Evolutionary conservation across 2,888 invertebrate species (phyloP), one percentile per base, ranked within the genome.

Genomic region (Atethmia centrago): DNA sequence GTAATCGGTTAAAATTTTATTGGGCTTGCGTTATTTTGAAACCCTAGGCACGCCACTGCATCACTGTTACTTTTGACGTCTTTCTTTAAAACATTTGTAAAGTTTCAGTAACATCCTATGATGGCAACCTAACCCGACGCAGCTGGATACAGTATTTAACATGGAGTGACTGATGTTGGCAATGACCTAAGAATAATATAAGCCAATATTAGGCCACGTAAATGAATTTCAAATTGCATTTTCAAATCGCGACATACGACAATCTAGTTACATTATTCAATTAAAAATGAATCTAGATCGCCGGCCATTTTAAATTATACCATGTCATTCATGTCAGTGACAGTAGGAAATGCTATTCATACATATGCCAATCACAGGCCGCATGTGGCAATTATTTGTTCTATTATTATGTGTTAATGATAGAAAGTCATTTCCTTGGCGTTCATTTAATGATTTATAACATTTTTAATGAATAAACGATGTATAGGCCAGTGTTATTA

Each of bases 231-330:
- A 47, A 66, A 67, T 67, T 64, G 10, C n/a, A 66, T 49, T 76
- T 66, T 53, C 2, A 49, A 58, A 45, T 36, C 21, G 10, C 21
- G 19, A 64, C 63, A 55, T 19, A 58, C 42, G 28, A 69, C 49
- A 65, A 31, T 55, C 36, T 49, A 74, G 73, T 68, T 51, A 59
- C 59, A 79, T 55, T 78, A 61, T 42, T 68, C 70, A 84, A 82
- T 80, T 80, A 72, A 80, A 79, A 71, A 58, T 16, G n/a, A 70
- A 71, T 82, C 67, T 82, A 82, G 69, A 80, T 53, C 56, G 81
- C 56, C 81, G 31, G 64, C 63, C 81, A 84, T 80, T 70, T 74
- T 67, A 58, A 84, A 80, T 80, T 25, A 70, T 74, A 74, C 72
- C 28, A 42, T 63, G 64, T 31, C 53, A 61, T 79, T 74, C 28